Conservation (phyloP, 2,888 invertebrate genomes). For the Cheilosia vernalis region DNA sequence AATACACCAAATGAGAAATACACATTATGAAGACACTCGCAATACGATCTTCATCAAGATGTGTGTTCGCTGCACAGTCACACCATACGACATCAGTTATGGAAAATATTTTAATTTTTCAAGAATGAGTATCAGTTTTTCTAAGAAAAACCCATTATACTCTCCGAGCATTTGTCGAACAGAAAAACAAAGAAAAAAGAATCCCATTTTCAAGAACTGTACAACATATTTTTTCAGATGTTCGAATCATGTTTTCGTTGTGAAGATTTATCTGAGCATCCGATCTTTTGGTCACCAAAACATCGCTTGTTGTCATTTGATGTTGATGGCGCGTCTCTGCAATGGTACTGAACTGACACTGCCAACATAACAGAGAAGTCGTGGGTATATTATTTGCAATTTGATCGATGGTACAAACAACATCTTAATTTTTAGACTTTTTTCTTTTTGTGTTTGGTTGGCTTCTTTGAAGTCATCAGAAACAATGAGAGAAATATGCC, state of each 20-base stretch:
- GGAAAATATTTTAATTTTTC: slow-evolving; percentile 50
- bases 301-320: slow-evolving; percentile 49
- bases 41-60: slow-evolving; percentile 72
- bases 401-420: slow-evolving; percentile 68
- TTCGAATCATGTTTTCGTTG: slow-evolving; percentile 64
- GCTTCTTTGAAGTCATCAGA: slow-evolving; percentile 2
- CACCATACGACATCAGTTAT: slow-evolving; percentile 47
- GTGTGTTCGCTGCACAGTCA: slow-evolving; percentile 18
- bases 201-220: slow-evolving; percentile 47
- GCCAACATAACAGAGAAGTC: slow-evolving; percentile 14
- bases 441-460: slow-evolving; percentile 6
- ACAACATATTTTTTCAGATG: slow-evolving; percentile 73
- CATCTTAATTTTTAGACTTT: slow-evolving; percentile 66
- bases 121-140: slow-evolving; percentile 51
- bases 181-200: slow-evolving; percentile 27
- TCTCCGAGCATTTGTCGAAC: slow-evolving; percentile 29
- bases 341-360: slow-evolving; percentile 5
- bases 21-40: slow-evolving; percentile 37
- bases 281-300: slow-evolving; percentile 69
- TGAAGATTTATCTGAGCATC: slow-evolving; percentile 69
- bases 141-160: slow-evolving; percentile 50
- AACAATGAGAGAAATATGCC: slow-evolving; percentile 33
- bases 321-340: slow-evolving; percentile 22
- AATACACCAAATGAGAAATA: background rate
- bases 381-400: slow-evolving; percentile 49